Conservation (phyloP, 2,888 invertebrate genomes). For the Blera fallax region DNA sequence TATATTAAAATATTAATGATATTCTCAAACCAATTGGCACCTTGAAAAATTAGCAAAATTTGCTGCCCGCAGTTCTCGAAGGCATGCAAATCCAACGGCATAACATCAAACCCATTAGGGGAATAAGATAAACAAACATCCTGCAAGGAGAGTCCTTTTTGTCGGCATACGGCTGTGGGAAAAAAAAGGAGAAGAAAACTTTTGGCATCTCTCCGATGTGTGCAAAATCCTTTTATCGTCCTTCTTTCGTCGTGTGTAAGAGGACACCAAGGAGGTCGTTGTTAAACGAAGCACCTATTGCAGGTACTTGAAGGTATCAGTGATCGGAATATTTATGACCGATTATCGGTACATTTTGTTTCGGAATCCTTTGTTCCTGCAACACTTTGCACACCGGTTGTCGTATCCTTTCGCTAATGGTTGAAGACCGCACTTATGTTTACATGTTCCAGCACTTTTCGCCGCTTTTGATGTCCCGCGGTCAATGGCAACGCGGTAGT, state of each 20-base stretch:
- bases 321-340: constrained; percentile 71
- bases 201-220: neutral
- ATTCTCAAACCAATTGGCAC: constrained; percentile 44
- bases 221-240: constrained; percentile 31
- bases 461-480: constrained; percentile 51
- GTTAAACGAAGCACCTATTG: constrained; percentile 37
- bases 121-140: constrained; percentile 61
- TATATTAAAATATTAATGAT: constrained; percentile 6
- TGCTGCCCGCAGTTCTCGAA: constrained; percentile 8
- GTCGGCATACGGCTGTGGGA: constrained; percentile 42
- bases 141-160: constrained; percentile 46
- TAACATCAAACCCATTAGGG: constrained; percentile 48
- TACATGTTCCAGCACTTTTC: constrained; percentile 47
- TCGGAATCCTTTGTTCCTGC: constrained; percentile 64
- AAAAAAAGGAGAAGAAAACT: constrained; percentile 5
- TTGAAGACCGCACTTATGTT: constrained; percentile 46
- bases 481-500: neutral
- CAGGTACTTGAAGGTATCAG: constrained; percentile 51
- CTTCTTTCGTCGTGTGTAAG: constrained; percentile 3
- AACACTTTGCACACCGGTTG: constrained; percentile 55
- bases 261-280: constrained; percentile 27
- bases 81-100: constrained; percentile 49
- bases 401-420: constrained; percentile 51
- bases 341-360: constrained; percentile 65
- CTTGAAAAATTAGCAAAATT: constrained; percentile 54